Evolutionary conservation across 2,113 vertebrate species (phyloP).

Genomic region (Myotis lucifugus): DNA sequence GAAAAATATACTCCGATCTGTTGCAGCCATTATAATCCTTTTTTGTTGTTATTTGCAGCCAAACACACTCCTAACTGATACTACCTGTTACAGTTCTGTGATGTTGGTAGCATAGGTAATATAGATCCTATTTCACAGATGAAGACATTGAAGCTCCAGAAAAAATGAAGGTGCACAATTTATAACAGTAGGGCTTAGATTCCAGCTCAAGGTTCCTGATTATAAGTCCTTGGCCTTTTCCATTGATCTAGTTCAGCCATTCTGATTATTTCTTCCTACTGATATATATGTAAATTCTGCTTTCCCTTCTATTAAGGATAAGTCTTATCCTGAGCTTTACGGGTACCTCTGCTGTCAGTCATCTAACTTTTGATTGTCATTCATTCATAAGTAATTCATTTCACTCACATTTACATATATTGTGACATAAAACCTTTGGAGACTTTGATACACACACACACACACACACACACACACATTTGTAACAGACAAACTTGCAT

Average conservation of each 20-base stretch:
- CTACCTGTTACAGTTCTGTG: background rate
- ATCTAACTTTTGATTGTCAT: background rate
- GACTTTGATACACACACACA: background rate
- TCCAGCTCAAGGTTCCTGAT: background rate
- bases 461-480: background rate
- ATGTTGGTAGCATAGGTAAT: background rate
- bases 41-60: background rate
- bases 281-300: background rate
- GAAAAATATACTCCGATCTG: background rate
- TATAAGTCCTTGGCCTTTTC: background rate
- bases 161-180: background rate
- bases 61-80: background rate
- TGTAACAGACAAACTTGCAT: background rate
- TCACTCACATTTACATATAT: background rate
- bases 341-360: background rate
- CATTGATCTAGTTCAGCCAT: background rate
- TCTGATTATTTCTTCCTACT: background rate
- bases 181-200: background rate
- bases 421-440: background rate
- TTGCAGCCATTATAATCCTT: background rate
- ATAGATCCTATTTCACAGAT: background rate
- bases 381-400: background rate
- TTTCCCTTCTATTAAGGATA: constrained; percentile 33
- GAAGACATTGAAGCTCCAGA: background rate
- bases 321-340: background rate